Evolutionary conservation across 1,140 invertebrate genomes (phyloP).

Genomic region (Hylaeus volcanicus): DNA sequence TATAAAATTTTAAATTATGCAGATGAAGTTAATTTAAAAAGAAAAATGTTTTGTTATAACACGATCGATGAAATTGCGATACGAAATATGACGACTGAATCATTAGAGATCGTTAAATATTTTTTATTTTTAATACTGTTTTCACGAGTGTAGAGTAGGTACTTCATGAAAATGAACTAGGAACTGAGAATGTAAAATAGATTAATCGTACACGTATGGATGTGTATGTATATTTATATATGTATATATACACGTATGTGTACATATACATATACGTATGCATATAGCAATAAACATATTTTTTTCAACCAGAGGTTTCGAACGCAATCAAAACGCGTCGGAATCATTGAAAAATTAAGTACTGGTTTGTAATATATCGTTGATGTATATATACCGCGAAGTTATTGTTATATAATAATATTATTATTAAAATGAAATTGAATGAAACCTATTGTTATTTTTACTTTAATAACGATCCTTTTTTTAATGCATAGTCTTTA

Average conservation of each 20-base stretch:
- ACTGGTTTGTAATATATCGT: slow-evolving; percentile 76
- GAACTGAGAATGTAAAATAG: slow-evolving; percentile 49
- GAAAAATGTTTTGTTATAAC: slow-evolving; percentile 33
- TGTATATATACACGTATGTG: slow-evolving; percentile 31
- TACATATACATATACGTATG: slow-evolving; percentile 38
- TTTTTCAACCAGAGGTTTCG: slow-evolving; percentile 53
- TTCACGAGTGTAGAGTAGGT: slow-evolving; percentile 58
- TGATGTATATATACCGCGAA: slow-evolving; percentile 77
- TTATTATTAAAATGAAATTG: slow-evolving; percentile 73
- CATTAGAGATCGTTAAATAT: slow-evolving; percentile 48
- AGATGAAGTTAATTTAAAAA: slow-evolving; percentile 9
- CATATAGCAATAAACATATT: slow-evolving; percentile 67
- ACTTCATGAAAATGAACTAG: slow-evolving; percentile 33
- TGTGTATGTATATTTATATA: slow-evolving; percentile 42
- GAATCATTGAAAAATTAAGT: slow-evolving; percentile 44
- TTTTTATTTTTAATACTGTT: slow-evolving; percentile 69
- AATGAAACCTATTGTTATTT: slow-evolving; percentile 37
- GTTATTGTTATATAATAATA: slow-evolving; percentile 78
- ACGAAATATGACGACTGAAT: slow-evolving; percentile 22
- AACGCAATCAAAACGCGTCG: slow-evolving; percentile 29
- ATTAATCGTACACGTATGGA: slow-evolving; percentile 39
- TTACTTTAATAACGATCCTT: slow-evolving; percentile 1
- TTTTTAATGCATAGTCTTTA: slow-evolving; percentile 73
- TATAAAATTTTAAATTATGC: not conserved
- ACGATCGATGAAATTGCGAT: slow-evolving; percentile 22